Evolutionary conservation across 2,797 vertebrate genomes (phyloP), one percentile per base, ranked within the genome.

Genomic region (Sebastes oblongus): DNA sequence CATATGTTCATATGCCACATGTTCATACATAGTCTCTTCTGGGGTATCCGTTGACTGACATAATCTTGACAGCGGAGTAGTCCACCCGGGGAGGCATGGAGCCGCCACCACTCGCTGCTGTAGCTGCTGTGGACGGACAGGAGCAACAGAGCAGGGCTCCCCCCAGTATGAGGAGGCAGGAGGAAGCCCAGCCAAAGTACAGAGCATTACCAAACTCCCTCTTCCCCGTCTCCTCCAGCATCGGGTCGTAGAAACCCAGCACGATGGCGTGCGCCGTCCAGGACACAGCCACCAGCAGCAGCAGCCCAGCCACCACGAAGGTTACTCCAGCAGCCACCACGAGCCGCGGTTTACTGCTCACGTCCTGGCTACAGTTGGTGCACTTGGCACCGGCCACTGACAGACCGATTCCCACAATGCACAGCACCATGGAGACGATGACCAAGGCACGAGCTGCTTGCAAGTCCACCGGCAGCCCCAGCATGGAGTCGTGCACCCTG

Each of bases 181-280:
- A 95, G n/a, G 96, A 91, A 25, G 94, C 95, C 96, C 96, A 96
- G 39, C 96, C 96, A 9, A 96, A 96, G 88, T 96, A 96, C 86
- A 96, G 87, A 2, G 96, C 95, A 5, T 96, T 96, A 4, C 96
- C 96, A 20, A 96, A 96, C 86, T 96, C 96, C 73, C 96, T 94
- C 91, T 96, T 96, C 64, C 94, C 95, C 1, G 94, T 96, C 82
- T 96, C 95, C 87, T 95, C 94, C 87, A 96, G 85, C 80, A 95
- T n/a, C 0, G 95, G 95, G 91, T 96, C 94, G 66, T 96, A 92
- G 86, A 96, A 96, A 74, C 93, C 95, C 80, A 94, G 42, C 20
- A 96, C 84, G 64, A 96, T 96, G 85, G 91, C 92, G 36, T 96
- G 94, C 29, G 96, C 96, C 0, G 95, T 96, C 96, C 96, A 96